These are phyloP conservation scores for Pristionchus arcanus DNA, from an alignment of 2,888 invertebrate genomes.

Conservation along the genomic window DNA sequence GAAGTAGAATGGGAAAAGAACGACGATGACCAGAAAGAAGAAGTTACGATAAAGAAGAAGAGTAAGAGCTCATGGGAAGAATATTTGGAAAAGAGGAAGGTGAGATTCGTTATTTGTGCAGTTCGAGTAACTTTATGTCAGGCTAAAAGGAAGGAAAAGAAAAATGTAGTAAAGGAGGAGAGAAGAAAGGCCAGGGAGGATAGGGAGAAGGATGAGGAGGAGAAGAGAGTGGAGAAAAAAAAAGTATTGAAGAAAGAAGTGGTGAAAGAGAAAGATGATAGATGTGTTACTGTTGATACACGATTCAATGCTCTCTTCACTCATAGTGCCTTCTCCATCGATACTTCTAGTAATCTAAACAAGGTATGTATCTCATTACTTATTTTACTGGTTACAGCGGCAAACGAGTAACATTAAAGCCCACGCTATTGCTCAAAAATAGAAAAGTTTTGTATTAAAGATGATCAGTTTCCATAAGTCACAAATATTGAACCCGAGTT, in stretches of 20 bases:
- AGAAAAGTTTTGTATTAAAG: no score
- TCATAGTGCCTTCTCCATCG: slow-evolving; percentile 75
- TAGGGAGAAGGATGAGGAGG: slow-evolving; percentile 59
- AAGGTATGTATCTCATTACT: slow-evolving; percentile 51
- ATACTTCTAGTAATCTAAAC: slow-evolving; percentile 63
- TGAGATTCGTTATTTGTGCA: neutral
- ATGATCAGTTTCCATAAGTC: no score
- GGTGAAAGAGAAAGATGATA: slow-evolving; percentile 19
- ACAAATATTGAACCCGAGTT: no score
- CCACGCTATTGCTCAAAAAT: no score
- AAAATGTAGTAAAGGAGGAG: slow-evolving; percentile 56
- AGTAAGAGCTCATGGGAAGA: slow-evolving; percentile 61
- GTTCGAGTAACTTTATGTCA: neutral
- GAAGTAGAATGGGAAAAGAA: slow-evolving; percentile 58
- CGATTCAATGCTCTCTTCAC: slow-evolving; percentile 77
- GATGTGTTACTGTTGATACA: slow-evolving; percentile 56
- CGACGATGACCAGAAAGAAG: neutral
- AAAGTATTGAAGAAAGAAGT: slow-evolving; percentile 16
- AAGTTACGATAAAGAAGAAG: slow-evolving; percentile 43
- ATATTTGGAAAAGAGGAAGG: slow-evolving; percentile 64
- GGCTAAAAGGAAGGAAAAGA: slow-evolving; percentile 62
- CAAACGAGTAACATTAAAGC: no score
- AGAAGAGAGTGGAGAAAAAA: slow-evolving; percentile 56
- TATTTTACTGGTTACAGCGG: no score
- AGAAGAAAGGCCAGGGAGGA: slow-evolving; percentile 56